Percentiles rank a stretch among this genome's conserved stretches.
Conservation (phyloP, 2,888 invertebrate species). For the Cataglyphis cursor region DNA sequence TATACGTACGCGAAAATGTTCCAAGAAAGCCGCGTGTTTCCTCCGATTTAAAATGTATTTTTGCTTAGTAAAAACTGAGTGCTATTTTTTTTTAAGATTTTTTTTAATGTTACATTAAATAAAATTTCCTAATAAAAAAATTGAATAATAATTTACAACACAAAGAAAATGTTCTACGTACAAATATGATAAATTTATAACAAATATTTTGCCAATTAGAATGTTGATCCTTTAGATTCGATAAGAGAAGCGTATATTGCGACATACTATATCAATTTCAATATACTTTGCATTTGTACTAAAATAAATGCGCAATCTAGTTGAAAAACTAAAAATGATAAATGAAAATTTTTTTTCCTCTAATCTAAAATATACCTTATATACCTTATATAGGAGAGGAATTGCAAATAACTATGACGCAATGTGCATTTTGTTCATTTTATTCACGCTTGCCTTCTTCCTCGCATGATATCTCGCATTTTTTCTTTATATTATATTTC, state of each 20-base stretch:
- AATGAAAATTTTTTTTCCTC: not conserved
- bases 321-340: not conserved
- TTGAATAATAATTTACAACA: not conserved
- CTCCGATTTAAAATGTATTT: not conserved
- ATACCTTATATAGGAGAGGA: not conserved
- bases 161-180: not conserved
- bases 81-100: not conserved
- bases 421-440: not conserved
- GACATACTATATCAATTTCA: slow-evolving; percentile 1
- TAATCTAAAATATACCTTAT: not conserved
- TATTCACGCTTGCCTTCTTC: not conserved
- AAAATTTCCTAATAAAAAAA: slow-evolving; percentile 9
- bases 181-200: not conserved
- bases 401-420: not conserved
- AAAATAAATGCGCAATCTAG: not conserved
- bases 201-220: slow-evolving; percentile 21
- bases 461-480: not conserved
- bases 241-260: slow-evolving; percentile 35
- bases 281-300: not conserved
- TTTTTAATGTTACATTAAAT: not conserved
- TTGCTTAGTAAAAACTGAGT: not conserved
- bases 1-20: not conserved
- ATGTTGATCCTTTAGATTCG: slow-evolving; percentile 13
- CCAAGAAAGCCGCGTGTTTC: not conserved
- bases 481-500: not conserved